phyloP scores from a whole-genome alignment of 2,888 invertebrate species.

The Andrena trimmerana region DNA sequence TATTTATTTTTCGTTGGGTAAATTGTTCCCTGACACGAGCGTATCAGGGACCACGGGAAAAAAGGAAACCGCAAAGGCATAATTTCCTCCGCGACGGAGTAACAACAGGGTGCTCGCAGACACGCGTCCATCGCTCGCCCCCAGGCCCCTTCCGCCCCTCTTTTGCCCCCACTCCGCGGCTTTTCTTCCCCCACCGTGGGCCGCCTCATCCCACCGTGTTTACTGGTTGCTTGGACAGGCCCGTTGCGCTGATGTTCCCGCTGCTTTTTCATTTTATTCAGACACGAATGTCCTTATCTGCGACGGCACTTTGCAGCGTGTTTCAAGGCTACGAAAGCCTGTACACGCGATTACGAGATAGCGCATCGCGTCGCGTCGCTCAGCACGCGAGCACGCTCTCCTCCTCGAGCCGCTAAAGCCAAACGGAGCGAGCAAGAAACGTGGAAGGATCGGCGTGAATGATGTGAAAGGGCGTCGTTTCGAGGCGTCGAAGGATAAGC shows the following conservation, averaged over 20 bases:
- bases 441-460: slow-evolving; percentile 17
- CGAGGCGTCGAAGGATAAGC: slow-evolving; percentile 18
- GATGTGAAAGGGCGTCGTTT: neutral
- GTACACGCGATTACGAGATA: slow-evolving; percentile 81
- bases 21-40: slow-evolving; percentile 41
- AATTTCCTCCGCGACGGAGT: slow-evolving; percentile 55
- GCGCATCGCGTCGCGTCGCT: slow-evolving; percentile 38
- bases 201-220: slow-evolving; percentile 19
- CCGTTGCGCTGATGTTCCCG: slow-evolving; percentile 10
- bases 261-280: slow-evolving; percentile 66
- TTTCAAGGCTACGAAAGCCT: slow-evolving; percentile 79
- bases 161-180: neutral
- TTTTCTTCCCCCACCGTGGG: slow-evolving; percentile 17
- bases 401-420: slow-evolving; percentile 1
- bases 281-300: slow-evolving; percentile 77
- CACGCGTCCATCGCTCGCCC: slow-evolving; percentile 51
- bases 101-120: slow-evolving; percentile 54
- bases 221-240: neutral
- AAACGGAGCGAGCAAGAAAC: slow-evolving; percentile 4
- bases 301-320: slow-evolving; percentile 77
- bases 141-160: slow-evolving; percentile 10
- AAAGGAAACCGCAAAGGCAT: slow-evolving; percentile 26
- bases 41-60: slow-evolving; percentile 10
- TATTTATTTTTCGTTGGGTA: slow-evolving; percentile 31
- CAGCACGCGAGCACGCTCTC: slow-evolving; percentile 43